Conservation (phyloP, 1,140 invertebrate species). For the Drosophila paulistorum region DNA sequence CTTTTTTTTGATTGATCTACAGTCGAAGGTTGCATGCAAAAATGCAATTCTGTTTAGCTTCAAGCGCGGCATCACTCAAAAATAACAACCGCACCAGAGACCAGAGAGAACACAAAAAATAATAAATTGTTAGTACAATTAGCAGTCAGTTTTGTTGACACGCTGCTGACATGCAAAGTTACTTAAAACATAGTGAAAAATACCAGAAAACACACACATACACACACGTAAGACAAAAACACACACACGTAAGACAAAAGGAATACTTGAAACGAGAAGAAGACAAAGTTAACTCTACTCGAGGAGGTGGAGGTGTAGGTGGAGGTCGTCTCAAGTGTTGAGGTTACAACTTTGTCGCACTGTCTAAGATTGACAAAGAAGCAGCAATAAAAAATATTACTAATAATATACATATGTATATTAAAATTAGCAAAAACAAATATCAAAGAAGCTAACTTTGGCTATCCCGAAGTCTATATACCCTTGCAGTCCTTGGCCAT, state of each 20-base stretch:
- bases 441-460: neutral
- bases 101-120: constrained; percentile 42
- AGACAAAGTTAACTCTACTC: neutral
- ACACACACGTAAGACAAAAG: constrained; percentile 37
- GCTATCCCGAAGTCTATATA: neutral
- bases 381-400: neutral
- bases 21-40: constrained; percentile 79
- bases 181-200: constrained; percentile 53
- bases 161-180: constrained; percentile 74
- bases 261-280: constrained; percentile 25
- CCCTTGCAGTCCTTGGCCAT: neutral
- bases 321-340: constrained; percentile 5
- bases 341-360: constrained; percentile 1
- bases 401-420: no score
- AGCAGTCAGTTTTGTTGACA: constrained; percentile 73
- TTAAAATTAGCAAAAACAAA: constrained; percentile 8
- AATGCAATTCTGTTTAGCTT: constrained; percentile 70
- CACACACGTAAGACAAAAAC: constrained; percentile 19
- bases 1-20: constrained; percentile 74
- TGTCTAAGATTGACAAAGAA: constrained; percentile 3
- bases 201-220: constrained; percentile 11
- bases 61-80: constrained; percentile 56
- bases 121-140: constrained; percentile 70
- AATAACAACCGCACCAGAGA: constrained; percentile 37
- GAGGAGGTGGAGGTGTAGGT: neutral